phyloP scores from a whole-genome alignment of 2,797 vertebrate genomes.

The Potorous gilbertii region DNA sequence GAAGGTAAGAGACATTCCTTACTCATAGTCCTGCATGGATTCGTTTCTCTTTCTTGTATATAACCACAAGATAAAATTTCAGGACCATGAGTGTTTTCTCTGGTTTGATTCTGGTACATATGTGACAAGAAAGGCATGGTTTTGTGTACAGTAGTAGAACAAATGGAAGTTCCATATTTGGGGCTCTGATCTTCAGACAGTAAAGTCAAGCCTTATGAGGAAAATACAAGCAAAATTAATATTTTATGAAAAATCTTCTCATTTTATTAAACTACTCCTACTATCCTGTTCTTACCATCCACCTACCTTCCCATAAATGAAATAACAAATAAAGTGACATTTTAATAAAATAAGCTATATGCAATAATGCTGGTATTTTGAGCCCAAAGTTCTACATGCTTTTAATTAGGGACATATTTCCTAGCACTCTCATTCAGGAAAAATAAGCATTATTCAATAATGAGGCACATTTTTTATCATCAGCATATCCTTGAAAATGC shows the following conservation, averaged over 20 bases:
- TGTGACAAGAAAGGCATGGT: neutral
- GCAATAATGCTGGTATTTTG: neutral
- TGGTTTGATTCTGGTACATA: constrained; percentile 59
- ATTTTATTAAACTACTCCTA: neutral
- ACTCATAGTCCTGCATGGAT: constrained; percentile 56
- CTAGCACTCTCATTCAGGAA: neutral
- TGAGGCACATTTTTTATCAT: neutral
- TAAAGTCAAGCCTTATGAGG: constrained; percentile 67
- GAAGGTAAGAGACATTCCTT: constrained; percentile 66
- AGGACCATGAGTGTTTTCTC: constrained; percentile 32
- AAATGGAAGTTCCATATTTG: constrained; percentile 43
- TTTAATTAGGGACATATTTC: constrained; percentile 11
- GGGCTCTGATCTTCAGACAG: constrained; percentile 70
- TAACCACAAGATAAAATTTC: neutral
- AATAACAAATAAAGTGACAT: neutral
- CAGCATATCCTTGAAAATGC: neutral
- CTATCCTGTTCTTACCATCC: neutral
- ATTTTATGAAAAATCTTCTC: constrained; percentile 19
- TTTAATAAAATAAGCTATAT: neutral
- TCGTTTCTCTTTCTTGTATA: constrained; percentile 41
- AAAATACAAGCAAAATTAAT: constrained; percentile 48
- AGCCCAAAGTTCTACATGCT: constrained; percentile 12
- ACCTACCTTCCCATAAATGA: neutral
- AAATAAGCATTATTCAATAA: neutral
- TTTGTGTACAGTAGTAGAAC: constrained; percentile 50